phyloP scores from a whole-genome alignment of 2,113 vertebrate species.

The Barbus barbus region DNA sequence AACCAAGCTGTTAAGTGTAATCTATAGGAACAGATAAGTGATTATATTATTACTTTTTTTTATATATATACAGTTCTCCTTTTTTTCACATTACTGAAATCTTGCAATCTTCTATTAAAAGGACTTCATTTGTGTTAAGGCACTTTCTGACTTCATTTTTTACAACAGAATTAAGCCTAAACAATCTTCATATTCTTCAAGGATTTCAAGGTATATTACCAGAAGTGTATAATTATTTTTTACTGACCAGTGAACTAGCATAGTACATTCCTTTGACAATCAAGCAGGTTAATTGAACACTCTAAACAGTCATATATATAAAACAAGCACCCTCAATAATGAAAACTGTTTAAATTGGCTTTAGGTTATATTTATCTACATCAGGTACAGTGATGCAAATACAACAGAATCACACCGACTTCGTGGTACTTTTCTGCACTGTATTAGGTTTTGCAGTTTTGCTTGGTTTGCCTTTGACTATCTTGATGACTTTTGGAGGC shows the following conservation, averaged over 20 bases:
- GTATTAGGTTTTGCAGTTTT: conserved; percentile 55
- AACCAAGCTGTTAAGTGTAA: not conserved
- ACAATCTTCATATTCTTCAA: not conserved
- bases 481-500: conserved; percentile 52
- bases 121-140: not conserved
- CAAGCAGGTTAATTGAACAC: not conserved
- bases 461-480: conserved; percentile 56
- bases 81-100: conserved; percentile 7
- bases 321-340: not conserved
- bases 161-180: not conserved
- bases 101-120: not conserved
- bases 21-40: not conserved
- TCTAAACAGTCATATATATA: not conserved
- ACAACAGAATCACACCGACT: conserved; percentile 48
- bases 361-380: not conserved
- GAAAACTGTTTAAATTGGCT: not conserved
- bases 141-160: not conserved
- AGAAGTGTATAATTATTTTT: not conserved
- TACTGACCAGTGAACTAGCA: not conserved
- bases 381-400: conserved; percentile 16
- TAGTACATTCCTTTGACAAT: not conserved
- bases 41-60: not conserved
- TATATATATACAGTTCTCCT: not conserved
- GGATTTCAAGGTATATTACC: not conserved
- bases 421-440: conserved; percentile 56